Evolutionary conservation across 1,140 invertebrate genomes (phyloP).

Genomic region (Diplogasteroides magnus): DNA sequence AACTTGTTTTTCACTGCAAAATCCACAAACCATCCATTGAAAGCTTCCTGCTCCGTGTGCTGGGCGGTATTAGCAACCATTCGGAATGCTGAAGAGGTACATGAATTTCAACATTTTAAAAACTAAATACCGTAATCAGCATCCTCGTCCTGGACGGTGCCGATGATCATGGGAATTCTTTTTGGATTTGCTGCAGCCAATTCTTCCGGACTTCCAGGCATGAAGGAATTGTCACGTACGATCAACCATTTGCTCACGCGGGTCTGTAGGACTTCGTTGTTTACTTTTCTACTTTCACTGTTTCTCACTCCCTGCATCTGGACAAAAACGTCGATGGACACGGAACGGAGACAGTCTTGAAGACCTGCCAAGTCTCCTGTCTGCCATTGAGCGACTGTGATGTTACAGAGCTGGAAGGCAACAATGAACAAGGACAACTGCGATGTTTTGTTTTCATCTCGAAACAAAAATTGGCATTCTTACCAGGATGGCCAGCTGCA

Average conservation of each 20-base stretch:
- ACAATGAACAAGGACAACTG: not conserved
- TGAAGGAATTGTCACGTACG: slow-evolving; percentile 25
- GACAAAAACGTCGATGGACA: slow-evolving; percentile 23
- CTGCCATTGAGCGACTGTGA: slow-evolving; percentile 18
- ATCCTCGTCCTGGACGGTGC: slow-evolving; percentile 27
- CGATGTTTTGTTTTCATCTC: not conserved
- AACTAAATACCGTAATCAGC: slow-evolving; percentile 29
- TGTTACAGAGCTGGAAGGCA: slow-evolving; percentile 12
- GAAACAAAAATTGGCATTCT: not conserved
- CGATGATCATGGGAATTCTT: slow-evolving; percentile 29
- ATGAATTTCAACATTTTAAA: not conserved
- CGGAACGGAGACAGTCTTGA: slow-evolving; percentile 18
- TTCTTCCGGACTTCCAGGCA: slow-evolving; percentile 15
- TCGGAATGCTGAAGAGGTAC: slow-evolving; percentile 16
- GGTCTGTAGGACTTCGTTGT: not conserved
- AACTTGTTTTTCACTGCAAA: slow-evolving; percentile 28
- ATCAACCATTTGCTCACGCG: slow-evolving; percentile 25
- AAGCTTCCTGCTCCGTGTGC: slow-evolving; percentile 2
- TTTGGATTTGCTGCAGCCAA: not conserved
- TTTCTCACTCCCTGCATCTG: slow-evolving; percentile 10
- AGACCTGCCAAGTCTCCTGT: slow-evolving; percentile 17
- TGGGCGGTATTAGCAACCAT: slow-evolving; percentile 13
- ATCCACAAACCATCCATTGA: slow-evolving; percentile 27
- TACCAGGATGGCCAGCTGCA: slow-evolving; percentile 15
- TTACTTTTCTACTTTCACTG: not conserved